Conservation (phyloP, 2,888 invertebrate species). For the Acleris literana region DNA sequence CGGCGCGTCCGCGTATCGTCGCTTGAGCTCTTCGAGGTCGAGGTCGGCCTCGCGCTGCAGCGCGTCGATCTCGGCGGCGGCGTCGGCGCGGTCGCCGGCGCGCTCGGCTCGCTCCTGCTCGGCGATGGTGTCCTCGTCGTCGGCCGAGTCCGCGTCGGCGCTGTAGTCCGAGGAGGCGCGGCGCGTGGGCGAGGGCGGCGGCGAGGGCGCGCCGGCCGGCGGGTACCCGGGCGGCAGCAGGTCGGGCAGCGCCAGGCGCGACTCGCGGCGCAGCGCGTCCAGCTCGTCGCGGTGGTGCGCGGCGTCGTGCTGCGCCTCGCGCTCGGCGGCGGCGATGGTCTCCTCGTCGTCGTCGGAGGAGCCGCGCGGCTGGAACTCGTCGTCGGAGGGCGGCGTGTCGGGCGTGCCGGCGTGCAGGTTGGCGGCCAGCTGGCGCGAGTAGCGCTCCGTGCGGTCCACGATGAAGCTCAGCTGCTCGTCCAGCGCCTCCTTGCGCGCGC, state of each 20-base stretch:
- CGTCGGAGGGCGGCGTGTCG: slow-evolving; percentile 70
- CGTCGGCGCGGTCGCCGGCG: slow-evolving; percentile 70
- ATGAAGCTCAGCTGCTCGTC: slow-evolving; percentile 99
- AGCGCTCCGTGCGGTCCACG: slow-evolving; percentile 99
- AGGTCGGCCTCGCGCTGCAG: slow-evolving; percentile 91
- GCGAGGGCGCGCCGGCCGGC: slow-evolving; percentile 85
- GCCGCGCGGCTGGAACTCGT: slow-evolving; percentile 91
- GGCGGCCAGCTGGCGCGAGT: slow-evolving; percentile 95
- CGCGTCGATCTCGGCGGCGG: slow-evolving; percentile 87
- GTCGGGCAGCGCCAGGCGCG: slow-evolving; percentile 94
- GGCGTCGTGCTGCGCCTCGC: slow-evolving; percentile 83
- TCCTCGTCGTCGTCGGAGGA: slow-evolving; percentile 95
- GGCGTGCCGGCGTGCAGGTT: slow-evolving; percentile 81
- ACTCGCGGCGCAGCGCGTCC: slow-evolving; percentile 93
- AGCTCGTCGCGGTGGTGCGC: slow-evolving; percentile 88
- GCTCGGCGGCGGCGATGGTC: slow-evolving; percentile 94
- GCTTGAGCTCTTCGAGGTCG: slow-evolving; percentile 90
- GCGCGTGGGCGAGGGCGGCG: slow-evolving; percentile 87
- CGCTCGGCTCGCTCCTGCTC: slow-evolving; percentile 86
- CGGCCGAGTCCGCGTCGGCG: slow-evolving; percentile 86
- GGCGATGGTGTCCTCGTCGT: slow-evolving; percentile 79
- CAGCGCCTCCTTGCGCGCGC: slow-evolving; percentile 96
- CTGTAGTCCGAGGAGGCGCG: slow-evolving; percentile 87
- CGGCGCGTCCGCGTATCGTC: slow-evolving; percentile 84
- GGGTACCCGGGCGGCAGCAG: slow-evolving; percentile 93